phyloP scores from a whole-genome alignment of 2,797 vertebrate species.

The Kryptopterus vitreolus region DNA sequence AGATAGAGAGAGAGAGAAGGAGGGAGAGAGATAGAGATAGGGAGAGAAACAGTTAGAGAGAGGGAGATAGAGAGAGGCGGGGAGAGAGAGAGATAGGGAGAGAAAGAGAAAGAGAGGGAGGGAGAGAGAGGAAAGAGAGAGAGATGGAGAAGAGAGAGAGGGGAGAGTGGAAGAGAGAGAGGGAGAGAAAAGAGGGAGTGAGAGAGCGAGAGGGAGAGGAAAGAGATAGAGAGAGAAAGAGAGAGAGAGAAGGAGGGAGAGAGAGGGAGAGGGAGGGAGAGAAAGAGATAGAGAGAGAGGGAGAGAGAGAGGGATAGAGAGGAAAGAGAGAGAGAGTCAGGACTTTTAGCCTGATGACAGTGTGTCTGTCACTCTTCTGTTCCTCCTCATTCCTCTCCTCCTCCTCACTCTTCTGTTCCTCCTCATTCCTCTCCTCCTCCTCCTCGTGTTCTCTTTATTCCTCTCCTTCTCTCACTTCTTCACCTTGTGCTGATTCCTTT shows the following conservation, averaged over 20 bases:
- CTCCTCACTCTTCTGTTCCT: neutral
- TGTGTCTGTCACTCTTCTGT: constrained; percentile 43
- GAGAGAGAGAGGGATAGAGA: neutral
- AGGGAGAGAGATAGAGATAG: no score
- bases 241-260: no score
- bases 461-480: neutral
- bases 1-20: no score
- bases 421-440: neutral
- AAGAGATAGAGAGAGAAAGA: no score
- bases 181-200: neutral
- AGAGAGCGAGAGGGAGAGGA: neutral
- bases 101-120: no score
- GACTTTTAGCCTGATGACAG: constrained; percentile 49
- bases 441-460: neutral
- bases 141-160: no score
- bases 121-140: no score
- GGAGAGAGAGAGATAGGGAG: no score
- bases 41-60: no score
- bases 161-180: no score
- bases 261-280: no score
- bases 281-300: constrained; percentile 1
- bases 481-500: neutral
- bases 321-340: constrained; percentile 26
- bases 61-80: no score
- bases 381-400: neutral